These are phyloP conservation scores for Notoglanidium macrostoma DNA, from an alignment of 2,797 vertebrate species.

Conservation along the genomic window DNA sequence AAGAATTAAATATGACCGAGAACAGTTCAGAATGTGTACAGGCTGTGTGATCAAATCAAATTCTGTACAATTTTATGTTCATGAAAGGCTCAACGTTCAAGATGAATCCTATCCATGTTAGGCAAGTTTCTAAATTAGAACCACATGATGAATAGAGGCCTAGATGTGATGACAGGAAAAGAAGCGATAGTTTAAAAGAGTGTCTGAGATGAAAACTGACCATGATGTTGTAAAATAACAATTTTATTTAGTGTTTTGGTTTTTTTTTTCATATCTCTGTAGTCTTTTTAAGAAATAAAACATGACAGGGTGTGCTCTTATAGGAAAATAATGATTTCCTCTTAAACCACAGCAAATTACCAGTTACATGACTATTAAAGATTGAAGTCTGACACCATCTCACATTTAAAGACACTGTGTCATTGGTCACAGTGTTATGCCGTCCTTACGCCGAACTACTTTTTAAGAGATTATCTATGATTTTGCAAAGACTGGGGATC, in stretches of 20 bases:
- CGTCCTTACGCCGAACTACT: no score
- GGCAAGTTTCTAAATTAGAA: neutral
- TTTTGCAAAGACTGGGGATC: no score
- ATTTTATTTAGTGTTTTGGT: no score
- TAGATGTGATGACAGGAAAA: neutral
- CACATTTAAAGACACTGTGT: no score
- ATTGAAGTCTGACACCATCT: no score
- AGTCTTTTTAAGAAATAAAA: conserved; percentile 2
- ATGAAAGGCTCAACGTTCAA: neutral
- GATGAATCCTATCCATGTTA: neutral
- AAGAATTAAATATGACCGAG: neutral
- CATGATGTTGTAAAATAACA: neutral
- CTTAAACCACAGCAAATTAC: no score
- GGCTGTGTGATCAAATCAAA: neutral
- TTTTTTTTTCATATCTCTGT: neutral
- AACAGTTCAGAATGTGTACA: neutral
- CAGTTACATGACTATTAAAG: neutral
- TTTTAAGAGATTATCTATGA: no score
- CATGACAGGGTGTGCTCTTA: neutral
- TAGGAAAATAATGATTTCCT: neutral
- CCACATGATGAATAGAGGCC: neutral
- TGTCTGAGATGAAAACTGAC: neutral
- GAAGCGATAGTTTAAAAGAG: neutral
- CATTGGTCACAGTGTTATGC: no score
- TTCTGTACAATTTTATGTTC: neutral